Evolutionary conservation across 2,888 invertebrate species (phyloP).

Genomic region (Cerceris rybyensis): DNA sequence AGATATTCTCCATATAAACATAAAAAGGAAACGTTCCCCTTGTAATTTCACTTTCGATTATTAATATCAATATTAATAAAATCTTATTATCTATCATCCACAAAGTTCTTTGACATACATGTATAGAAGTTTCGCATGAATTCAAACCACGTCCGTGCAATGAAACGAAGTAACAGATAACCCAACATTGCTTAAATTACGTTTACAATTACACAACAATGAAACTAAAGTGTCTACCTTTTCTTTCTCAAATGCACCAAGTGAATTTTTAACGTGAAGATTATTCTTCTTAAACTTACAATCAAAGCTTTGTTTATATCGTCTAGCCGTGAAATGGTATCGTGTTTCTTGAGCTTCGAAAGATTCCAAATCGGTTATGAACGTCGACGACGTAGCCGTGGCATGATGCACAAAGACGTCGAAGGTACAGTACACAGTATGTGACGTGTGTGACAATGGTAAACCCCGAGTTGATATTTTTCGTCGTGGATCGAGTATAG

Average conservation of each 20-base stretch:
- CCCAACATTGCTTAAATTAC: no score
- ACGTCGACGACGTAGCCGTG: conserved; percentile 8
- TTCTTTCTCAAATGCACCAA: not conserved
- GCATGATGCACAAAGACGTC: conserved; percentile 21
- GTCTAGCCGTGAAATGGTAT: conserved; percentile 1
- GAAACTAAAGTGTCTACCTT: no score
- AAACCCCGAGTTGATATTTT: conserved; percentile 50
- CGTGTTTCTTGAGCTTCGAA: conserved; percentile 30
- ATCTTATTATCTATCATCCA: no score
- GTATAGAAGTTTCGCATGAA: no score
- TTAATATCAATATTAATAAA: no score
- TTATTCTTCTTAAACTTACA: conserved; percentile 29
- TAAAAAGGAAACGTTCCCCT: not conserved
- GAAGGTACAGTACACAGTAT: conserved; percentile 34
- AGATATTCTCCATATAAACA: not conserved
- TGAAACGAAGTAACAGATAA: no score
- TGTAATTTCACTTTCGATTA: not conserved
- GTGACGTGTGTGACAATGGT: conserved; percentile 34
- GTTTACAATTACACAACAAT: no score
- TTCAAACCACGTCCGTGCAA: no score
- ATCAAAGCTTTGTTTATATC: conserved; percentile 28
- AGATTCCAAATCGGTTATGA: conserved; percentile 27
- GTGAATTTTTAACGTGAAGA: not conserved
- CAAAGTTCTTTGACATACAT: no score
- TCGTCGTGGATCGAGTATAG: conserved; percentile 21